A percentile compares a stretch with the other conserved stretches of the same genome.
phyloP scores from a whole-genome alignment of 2,113 vertebrate species.

The Cyanoliseus patagonus region DNA sequence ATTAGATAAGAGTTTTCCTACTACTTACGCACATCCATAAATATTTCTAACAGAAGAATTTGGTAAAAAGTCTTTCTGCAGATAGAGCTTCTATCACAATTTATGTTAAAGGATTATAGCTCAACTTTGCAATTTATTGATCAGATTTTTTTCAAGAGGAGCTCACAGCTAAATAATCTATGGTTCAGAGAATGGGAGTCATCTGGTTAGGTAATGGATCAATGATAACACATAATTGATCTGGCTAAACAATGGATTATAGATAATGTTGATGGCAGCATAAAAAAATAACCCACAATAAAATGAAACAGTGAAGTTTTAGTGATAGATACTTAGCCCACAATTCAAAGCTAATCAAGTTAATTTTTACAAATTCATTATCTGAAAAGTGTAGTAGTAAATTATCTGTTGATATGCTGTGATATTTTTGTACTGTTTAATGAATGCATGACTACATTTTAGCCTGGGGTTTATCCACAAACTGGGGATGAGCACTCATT shows the following conservation, averaged over 20 bases:
- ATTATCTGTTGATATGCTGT: background rate
- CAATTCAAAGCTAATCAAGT: slow-evolving; percentile 21
- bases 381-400: background rate
- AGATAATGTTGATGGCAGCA: background rate
- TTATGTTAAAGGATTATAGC: background rate
- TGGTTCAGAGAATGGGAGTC: background rate
- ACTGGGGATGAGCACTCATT: background rate
- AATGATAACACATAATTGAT: background rate
- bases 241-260: background rate
- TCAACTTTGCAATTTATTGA: background rate
- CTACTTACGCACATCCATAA: background rate
- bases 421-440: background rate
- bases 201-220: background rate
- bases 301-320: background rate
- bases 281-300: background rate
- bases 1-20: background rate
- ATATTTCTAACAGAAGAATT: background rate
- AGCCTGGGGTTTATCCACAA: slow-evolving; percentile 3
- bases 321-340: background rate
- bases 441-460: background rate
- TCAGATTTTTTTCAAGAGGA: background rate
- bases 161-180: background rate
- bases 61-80: background rate
- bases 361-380: slow-evolving; percentile 42
- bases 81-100: background rate